Evolutionary conservation across 2,888 invertebrate genomes (phyloP), one percentile per base, ranked within the genome.

Genomic region (Blastobasis adustella): DNA sequence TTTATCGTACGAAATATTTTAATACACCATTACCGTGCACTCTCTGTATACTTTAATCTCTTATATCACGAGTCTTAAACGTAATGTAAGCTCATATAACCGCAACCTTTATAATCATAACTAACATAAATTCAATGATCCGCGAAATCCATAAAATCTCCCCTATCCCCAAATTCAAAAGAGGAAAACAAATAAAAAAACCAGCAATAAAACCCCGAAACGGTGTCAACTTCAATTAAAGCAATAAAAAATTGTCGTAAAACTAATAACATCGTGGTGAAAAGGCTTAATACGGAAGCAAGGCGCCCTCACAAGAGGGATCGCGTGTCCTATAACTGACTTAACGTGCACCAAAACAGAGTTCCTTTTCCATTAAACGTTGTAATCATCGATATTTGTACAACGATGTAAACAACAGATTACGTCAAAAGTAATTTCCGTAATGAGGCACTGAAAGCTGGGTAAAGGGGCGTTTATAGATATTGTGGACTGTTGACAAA

Each of bases 201-300:
- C 54, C 50, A 46, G 56, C 62, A 58, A 66, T 69, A 69, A 72
- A 71, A 67, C 55, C 61, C 67, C 66, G 65, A 62, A 73, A 71
- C 61, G 72, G 69, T 73, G 75, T 79, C 75, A 74, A 73, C 73
- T 73, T 73, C 75, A 79, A 79, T 79, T 75, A 76, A 67, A 69
- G 69, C 70, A 65, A 71, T 77, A 76, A 79, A 78, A 66, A 73
- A 66, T 56, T 45, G 60, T 66, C 67, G 71, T 74, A 71, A 73
- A 73, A 72, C 69, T 75, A 76, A 79, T 79, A 76, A 75, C 72
- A 65, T 64, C 64, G 57, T 62, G 62, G 61, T 65, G 63, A 58
- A 9, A 23, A 63, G 60, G 65, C 62, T 61, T 59, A 59, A 61
- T 59, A 60, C 56, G 53, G 48, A 49, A 23, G 23, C 23, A 23